Conservation (phyloP, 2,113 vertebrate genomes). For the Ptyas mucosa region DNA sequence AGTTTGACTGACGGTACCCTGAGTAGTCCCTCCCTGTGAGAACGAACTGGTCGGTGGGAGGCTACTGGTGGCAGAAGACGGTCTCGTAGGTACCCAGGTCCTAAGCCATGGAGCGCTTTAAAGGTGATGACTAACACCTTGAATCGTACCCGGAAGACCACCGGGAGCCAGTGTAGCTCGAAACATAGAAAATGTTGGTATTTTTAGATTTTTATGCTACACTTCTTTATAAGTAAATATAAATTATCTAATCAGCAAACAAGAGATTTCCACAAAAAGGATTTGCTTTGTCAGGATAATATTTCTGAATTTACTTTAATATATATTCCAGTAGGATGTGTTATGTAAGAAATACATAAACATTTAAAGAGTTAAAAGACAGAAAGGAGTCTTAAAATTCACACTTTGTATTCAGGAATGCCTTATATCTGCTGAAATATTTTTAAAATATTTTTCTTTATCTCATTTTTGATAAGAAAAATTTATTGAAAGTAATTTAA, state of each 20-base stretch:
- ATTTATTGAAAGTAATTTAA: background rate
- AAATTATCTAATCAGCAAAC: background rate
- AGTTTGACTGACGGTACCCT: no score
- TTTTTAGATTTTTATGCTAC: background rate
- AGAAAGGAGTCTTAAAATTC: background rate
- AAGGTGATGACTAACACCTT: no score
- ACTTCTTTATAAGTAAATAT: background rate
- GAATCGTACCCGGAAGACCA: no score
- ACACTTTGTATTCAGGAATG: background rate
- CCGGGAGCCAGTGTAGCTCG: no score
- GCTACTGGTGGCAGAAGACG: no score
- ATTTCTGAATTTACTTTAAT: background rate
- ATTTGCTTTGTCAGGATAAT: background rate
- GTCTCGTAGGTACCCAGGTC: no score
- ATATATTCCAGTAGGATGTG: background rate
- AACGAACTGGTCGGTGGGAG: no score
- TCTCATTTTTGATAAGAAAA: background rate
- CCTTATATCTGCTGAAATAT: background rate
- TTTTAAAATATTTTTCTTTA: background rate
- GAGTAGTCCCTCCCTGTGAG: no score
- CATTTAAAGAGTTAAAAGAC: background rate
- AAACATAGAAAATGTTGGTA: background rate
- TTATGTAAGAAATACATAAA: background rate
- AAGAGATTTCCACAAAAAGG: background rate
- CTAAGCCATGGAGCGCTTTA: no score